A percentile compares a stretch with the other conserved stretches of the same genome.
phyloP scores from a whole-genome alignment of 2,797 vertebrate species.

The Notoglanidium macrostoma region DNA sequence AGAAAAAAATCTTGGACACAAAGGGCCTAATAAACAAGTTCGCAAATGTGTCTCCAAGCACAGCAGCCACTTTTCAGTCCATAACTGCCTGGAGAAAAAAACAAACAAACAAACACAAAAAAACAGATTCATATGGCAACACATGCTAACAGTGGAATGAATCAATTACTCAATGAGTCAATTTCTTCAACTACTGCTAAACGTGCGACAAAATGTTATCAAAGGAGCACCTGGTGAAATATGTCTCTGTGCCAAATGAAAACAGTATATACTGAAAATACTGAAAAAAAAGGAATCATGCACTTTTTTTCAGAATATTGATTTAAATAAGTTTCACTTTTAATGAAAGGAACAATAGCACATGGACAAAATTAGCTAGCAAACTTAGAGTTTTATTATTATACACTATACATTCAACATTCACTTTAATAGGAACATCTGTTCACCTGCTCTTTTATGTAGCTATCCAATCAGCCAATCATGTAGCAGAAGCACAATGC shows the following conservation, averaged over 20 bases:
- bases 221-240: not conserved
- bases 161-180: not conserved
- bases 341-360: not conserved
- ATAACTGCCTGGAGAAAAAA: not conserved
- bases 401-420: no score
- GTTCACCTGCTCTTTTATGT: no score
- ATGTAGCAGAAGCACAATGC: no score
- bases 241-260: not conserved
- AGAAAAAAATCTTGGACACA: not conserved
- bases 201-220: not conserved
- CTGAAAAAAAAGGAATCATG: not conserved
- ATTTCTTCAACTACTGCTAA: not conserved
- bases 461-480: no score
- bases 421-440: no score
- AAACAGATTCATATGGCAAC: not conserved
- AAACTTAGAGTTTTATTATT: no score
- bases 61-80: not conserved
- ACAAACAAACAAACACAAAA: not conserved
- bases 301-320: not conserved
- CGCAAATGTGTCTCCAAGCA: not conserved
- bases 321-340: not conserved
- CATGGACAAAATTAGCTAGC: not conserved
- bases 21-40: not conserved
- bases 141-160: not conserved
- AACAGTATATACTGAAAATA: not conserved